phyloP scores from a whole-genome alignment of 2,797 vertebrate species.

The Simalia tracyae region DNA sequence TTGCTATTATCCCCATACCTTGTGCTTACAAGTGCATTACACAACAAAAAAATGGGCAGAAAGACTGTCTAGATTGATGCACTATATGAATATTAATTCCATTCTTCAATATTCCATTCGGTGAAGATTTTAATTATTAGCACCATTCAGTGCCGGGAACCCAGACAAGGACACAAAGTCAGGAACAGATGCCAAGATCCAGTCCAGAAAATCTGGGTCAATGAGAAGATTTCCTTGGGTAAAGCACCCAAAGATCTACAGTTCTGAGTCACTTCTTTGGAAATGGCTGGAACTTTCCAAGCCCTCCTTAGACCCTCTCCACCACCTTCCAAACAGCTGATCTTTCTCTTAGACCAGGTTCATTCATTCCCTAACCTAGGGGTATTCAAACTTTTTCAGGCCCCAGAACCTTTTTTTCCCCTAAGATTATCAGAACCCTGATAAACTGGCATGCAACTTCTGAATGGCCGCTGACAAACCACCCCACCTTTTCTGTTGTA shows the following conservation, averaged over 20 bases:
- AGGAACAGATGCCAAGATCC: not conserved
- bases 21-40: not conserved
- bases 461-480: too few relatives aligned
- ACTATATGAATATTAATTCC: slow-evolving; percentile 15
- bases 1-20: not conserved
- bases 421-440: too few relatives aligned
- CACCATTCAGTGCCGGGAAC: not conserved
- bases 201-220: not conserved
- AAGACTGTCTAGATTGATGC: not conserved
- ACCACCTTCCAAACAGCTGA: not conserved
- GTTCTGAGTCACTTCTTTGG: not conserved
- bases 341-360: not conserved
- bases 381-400: too few relatives aligned
- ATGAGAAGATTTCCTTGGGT: not conserved
- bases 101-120: not conserved
- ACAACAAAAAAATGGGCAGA: not conserved
- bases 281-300: not conserved
- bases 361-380: not conserved
- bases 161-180: not conserved
- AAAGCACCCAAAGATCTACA: not conserved
- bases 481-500: too few relatives aligned
- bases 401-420: too few relatives aligned
- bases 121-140: slow-evolving; percentile 7
- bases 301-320: not conserved
- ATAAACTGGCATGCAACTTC: too few relatives aligned